A percentile compares a stretch with the other conserved stretches of the same genome.
Conservation (phyloP, 2,113 vertebrate species). For the Thermophis baileyi region DNA sequence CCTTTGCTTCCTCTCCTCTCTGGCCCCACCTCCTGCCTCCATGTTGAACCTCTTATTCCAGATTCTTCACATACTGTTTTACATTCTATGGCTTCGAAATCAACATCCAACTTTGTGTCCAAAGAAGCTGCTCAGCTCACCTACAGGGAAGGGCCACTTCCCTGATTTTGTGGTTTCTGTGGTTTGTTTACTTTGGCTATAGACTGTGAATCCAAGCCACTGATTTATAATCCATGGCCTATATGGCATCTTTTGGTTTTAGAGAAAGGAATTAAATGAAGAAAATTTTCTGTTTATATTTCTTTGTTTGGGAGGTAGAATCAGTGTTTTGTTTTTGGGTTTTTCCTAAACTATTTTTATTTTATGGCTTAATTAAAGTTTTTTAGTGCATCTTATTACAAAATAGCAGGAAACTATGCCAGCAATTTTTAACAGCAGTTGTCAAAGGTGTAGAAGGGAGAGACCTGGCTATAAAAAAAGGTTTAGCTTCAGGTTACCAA, state of each 20-base stretch:
- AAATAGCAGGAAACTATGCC: background rate
- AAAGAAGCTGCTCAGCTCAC: background rate
- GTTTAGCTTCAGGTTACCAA: background rate
- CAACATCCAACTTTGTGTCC: background rate
- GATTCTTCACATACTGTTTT: background rate
- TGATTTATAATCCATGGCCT: background rate
- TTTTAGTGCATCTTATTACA: background rate
- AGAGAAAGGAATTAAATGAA: background rate
- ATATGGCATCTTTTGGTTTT: background rate
- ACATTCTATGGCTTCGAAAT: background rate
- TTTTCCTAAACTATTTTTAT: background rate
- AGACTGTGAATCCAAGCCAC: background rate
- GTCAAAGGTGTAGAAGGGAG: background rate
- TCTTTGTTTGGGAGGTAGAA: background rate
- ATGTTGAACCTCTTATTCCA: background rate
- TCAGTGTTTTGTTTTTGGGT: background rate
- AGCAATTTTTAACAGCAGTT: background rate
- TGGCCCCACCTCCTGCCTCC: rapidly evolving
- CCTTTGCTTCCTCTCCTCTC: background rate
- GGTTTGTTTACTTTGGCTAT: background rate
- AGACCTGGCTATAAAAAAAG: background rate
- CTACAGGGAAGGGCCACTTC: background rate
- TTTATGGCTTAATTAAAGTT: background rate
- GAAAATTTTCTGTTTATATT: background rate
- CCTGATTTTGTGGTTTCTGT: background rate